phyloP scores from a whole-genome alignment of 2,113 vertebrate genomes.

The Calidris pygmaea region DNA sequence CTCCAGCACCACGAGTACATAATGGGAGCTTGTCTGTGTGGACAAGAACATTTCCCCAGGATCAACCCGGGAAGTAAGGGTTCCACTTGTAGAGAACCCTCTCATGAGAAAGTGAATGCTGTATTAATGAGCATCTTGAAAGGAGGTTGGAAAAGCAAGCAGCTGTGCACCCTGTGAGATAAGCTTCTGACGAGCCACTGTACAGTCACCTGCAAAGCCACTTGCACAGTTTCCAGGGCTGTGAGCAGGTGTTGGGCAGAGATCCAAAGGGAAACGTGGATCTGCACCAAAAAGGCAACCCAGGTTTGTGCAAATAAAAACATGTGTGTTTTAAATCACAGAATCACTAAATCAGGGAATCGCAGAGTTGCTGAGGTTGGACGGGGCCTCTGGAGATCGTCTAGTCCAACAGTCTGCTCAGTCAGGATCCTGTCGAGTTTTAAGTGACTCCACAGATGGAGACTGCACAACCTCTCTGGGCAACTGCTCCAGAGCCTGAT shows the following conservation, averaged over 20 bases:
- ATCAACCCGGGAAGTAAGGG: background rate
- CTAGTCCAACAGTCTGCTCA: background rate
- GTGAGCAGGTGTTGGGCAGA: background rate
- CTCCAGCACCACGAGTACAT: background rate
- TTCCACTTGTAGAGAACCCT: background rate
- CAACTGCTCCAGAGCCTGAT: background rate
- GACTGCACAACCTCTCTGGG: background rate
- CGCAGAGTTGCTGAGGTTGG: background rate
- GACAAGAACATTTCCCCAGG: background rate
- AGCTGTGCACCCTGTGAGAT: background rate
- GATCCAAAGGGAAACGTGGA: background rate
- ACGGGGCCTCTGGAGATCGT: background rate
- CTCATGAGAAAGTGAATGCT: background rate
- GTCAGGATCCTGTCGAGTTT: background rate
- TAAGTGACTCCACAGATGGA: background rate
- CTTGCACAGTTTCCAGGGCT: background rate
- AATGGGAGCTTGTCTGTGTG: background rate
- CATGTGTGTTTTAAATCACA: background rate
- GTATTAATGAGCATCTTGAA: background rate
- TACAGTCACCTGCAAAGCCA: background rate
- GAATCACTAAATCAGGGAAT: background rate
- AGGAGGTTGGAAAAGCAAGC: background rate
- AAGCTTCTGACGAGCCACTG: background rate
- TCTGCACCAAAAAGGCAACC: background rate
- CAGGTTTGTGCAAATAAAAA: background rate